Base-by-base conservation (phyloP, 2,888 invertebrate species). In the Himalopsyche tibetana region DNA sequence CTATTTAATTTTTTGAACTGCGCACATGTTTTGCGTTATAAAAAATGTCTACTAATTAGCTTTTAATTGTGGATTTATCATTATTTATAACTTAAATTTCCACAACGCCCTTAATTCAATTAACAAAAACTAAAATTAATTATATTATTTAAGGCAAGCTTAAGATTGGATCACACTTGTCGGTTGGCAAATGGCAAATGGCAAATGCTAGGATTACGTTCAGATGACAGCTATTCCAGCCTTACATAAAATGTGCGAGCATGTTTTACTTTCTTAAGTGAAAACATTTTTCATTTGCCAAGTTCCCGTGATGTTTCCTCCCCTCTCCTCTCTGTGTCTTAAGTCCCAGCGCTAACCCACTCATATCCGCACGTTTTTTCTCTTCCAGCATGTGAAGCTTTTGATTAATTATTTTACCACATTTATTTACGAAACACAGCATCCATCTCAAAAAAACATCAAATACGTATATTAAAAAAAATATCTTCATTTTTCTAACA, bases 221-320 rank as follows among this genome's bases (percentile, higher is more conserved):
- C 9, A 36, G 42, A 80, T 80, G 42, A 80, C 80, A 42, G 40
- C 80, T 19, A 19, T 38, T 42, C 74, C 80, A 86, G 86, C 86
- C 80, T 45, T 83, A 83, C 56, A 86, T 86, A 83, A 86, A 86
- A 86, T 83, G 83, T 86, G 86, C 83, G 86, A 86, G 83, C 86
- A 86, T 86, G 86, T 80, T 83, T 86, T 86, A 83, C 63, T 63
- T 63, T 19, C 83, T 80, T 83, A 86, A 86, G 86, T 86, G 86
- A 86, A 86, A 82, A 83, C 86, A 86, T 86, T 86, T 86, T 86
- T 86, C 86, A 86, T 86, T 86, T 83, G 86, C 83, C 86, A 82
- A 85, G 74, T 85, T 85, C 74, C 82, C 80, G 5, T n/a, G 80
- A 36, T 36, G 80, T 36, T 42, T 42, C 80, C 80, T 38, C 36